Evolutionary conservation across 2,888 invertebrate genomes (phyloP).

Genomic region (Leptopilina syphax): DNA sequence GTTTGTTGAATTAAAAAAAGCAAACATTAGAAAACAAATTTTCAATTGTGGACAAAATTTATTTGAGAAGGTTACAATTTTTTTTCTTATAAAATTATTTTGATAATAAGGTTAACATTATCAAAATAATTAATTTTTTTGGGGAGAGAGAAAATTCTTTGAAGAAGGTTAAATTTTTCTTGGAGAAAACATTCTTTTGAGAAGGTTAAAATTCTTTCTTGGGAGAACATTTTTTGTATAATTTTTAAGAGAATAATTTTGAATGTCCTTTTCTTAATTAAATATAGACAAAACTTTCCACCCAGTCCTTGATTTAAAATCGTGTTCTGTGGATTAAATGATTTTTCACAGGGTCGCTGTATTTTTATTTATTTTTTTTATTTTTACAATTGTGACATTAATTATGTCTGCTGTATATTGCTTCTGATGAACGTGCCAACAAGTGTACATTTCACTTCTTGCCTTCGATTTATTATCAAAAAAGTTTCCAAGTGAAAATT

Average conservation of each 20-base stretch:
- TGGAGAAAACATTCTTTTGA: no score
- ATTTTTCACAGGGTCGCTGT: constrained; percentile 61
- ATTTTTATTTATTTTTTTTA: constrained; percentile 46
- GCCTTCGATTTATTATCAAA: background rate
- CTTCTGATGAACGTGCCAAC: constrained; percentile 17
- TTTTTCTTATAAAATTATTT: background rate
- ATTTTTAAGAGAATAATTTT: constrained; percentile 46
- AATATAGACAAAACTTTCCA: constrained; percentile 62
- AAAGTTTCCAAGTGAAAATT: no score
- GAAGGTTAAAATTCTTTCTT: no score
- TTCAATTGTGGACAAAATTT: no score
- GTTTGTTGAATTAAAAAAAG: no score
- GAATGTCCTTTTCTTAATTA: constrained; percentile 61
- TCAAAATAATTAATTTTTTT: no score
- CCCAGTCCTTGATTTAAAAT: constrained; percentile 63
- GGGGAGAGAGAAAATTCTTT: no score
- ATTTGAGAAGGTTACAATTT: background rate
- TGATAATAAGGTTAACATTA: background rate
- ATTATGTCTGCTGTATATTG: background rate
- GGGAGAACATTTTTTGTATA: background rate
- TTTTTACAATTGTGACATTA: constrained; percentile 24
- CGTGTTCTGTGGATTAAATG: constrained; percentile 59
- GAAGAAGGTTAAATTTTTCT: no score
- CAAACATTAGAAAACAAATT: no score
- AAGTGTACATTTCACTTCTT: background rate